Evolutionary conservation across 2,113 vertebrate genomes (phyloP).

Genomic region (Bagarius yarrelli): DNA sequence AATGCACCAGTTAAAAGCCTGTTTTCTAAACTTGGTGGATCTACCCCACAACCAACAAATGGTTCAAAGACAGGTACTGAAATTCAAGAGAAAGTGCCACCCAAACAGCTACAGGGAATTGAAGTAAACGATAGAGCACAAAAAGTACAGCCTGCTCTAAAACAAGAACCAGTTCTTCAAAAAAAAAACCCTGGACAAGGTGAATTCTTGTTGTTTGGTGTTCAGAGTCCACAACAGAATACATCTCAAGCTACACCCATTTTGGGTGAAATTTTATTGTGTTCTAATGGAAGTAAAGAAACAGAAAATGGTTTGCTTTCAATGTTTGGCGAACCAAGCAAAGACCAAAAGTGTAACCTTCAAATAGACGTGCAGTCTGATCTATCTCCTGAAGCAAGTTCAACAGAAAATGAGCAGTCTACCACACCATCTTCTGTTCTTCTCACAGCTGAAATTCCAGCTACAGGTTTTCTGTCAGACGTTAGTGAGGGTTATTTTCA

Average conservation of each 20-base stretch:
- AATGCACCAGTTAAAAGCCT: slow-evolving; percentile 44
- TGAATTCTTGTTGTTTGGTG: slow-evolving; percentile 64
- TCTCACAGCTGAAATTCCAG: slow-evolving; percentile 31
- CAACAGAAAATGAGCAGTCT: not conserved
- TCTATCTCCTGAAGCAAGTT: not conserved
- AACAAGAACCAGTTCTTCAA: slow-evolving; percentile 47
- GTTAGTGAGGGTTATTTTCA: slow-evolving; percentile 13
- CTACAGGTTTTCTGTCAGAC: not conserved
- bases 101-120: slow-evolving; percentile 8
- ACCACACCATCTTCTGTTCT: slow-evolving; percentile 50
- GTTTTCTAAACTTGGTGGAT: slow-evolving; percentile 58
- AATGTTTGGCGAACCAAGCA: not conserved
- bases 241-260: slow-evolving; percentile 60
- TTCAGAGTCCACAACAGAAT: slow-evolving; percentile 58
- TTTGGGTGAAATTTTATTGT: slow-evolving; percentile 33
- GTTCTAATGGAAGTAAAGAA: slow-evolving; percentile 6
- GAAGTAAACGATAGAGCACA: not conserved
- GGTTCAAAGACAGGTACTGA: not conserved
- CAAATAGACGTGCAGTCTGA: not conserved
- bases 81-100: not conserved
- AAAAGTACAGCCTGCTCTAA: slow-evolving; percentile 1
- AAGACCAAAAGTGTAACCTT: not conserved
- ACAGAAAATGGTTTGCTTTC: slow-evolving; percentile 21
- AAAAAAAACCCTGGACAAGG: slow-evolving; percentile 60
- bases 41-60: slow-evolving; percentile 11